These are phyloP conservation scores for Ovis aries DNA, from an alignment of 2,113 vertebrate genomes.

Conservation along the genomic window DNA sequence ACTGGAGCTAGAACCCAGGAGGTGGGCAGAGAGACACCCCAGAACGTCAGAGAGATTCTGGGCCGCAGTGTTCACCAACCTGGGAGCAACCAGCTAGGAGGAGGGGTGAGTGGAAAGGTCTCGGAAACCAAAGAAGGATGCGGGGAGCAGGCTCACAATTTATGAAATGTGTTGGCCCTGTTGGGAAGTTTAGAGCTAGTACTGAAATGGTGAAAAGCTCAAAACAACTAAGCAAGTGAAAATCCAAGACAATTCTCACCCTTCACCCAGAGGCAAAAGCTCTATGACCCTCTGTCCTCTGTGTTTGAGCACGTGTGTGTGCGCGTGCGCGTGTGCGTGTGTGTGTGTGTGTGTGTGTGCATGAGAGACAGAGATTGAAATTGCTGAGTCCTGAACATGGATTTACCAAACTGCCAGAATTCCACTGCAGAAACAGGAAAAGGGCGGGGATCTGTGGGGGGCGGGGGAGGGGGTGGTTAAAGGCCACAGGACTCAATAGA, in stretches of 20 bases:
- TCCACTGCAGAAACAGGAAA: background rate
- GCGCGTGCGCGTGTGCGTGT: fast-evolving
- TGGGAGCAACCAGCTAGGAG: fast-evolving
- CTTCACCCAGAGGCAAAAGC: background rate
- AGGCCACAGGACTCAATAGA: background rate
- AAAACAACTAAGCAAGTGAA: too few relatives aligned
- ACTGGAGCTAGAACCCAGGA: too few relatives aligned
- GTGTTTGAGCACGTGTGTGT: background rate
- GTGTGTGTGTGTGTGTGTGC: too few relatives aligned
- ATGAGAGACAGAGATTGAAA: fast-evolving
- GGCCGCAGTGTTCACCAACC: fast-evolving
- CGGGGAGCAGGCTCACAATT: fast-evolving
- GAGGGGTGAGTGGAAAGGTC: fast-evolving
- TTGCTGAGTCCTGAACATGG: fast-evolving
- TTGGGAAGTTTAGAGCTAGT: background rate
- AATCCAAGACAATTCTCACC: background rate
- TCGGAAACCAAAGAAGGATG: too few relatives aligned
- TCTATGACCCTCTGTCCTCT: fast-evolving
- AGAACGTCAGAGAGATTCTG: fast-evolving
- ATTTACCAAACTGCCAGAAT: background rate
- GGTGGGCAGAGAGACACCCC: too few relatives aligned
- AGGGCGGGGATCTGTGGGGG: background rate
- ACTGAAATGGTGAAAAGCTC: background rate
- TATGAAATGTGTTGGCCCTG: fast-evolving
- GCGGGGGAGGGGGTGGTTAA: fast-evolving